Evolutionary conservation across 2,888 invertebrate species (phyloP), one percentile per base, ranked within the genome.

Genomic region (Noctua janthina): DNA sequence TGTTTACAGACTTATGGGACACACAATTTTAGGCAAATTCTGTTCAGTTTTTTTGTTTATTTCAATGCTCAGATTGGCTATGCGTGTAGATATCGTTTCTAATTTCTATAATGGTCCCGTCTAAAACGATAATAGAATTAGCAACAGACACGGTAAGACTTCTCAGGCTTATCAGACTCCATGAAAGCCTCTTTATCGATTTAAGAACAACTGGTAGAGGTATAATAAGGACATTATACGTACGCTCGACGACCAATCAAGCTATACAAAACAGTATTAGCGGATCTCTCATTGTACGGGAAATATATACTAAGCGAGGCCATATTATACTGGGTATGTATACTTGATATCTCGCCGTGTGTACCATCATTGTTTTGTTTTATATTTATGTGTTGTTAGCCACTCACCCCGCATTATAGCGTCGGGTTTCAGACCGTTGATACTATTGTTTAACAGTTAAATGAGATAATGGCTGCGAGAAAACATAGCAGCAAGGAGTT

Each of bases 391-490:
- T 35, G n/a, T 54, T 62, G 76, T 72, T 75, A 56, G 35, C 56
- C 59, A 66, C 83, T 72, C 7, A 62, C 23, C 54, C 15, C 71
- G 64, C 84, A 84, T 83, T 86, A 86, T 86, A 39, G 84, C 78
- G 15, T 84, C 87, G 39, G 78, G 74, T 84, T 86, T 64, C 84
- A 59, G n/a, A 13, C 15, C n/a, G 23, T 2, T 7, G 71, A 74
- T 74, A 67, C 67, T 74, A 82, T 71, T 71, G 74, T 82, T 74
- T 29, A 54, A 54, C 59, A 35, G 66, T 59, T 73, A 62, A 83
- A 82, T 23, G 54, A 39, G 59, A 4, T 71, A 77, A 77, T 82
- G 86, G 82, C 1, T 43, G 1, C 1, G 20, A 64, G 49, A 51
- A 68, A 74, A 82, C 43, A 29, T 39, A 43, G 13, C 2, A 43